Base-by-base conservation (phyloP, 2,888 invertebrate genomes). In the Drosophila niveifrons region DNA sequence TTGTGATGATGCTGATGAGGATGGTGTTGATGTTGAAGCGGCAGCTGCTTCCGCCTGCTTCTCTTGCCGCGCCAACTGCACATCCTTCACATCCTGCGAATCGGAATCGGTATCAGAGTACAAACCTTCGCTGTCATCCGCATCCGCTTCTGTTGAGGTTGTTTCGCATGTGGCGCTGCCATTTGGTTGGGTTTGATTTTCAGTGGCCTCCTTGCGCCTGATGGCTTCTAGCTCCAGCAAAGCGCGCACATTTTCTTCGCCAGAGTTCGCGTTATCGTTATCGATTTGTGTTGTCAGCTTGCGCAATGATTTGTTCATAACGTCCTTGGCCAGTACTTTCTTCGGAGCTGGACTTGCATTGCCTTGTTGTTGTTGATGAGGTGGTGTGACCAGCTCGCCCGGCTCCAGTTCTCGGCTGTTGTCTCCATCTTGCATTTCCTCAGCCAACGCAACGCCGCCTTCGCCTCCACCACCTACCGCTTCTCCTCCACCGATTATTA, bases 341-440 rank as follows among this genome's bases (percentile, higher is more conserved):
- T 74, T 83, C 3, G 61, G 23, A 1, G 67, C 62, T 0, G 55
- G 63, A 51, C 75, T 78, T 0, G 39, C 53, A 17, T 18, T 72
- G 36, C 59, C 67, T 4, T 66, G 17, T 1, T 18, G 7, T n/a
- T 58, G 48, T n/a, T 36, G 48, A 8, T 41, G 18, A n/a, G 91
- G 91, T 15, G 91, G 91, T 6, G 91, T 91, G 63, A 91, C 90
- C 29, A 91, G 84, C 58, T 91, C 91, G 7, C 91, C 91, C 11
- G 91, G 92, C 61, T 91, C 91, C 58, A 91, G 68, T 28, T 68
- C 67, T 31, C 73, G 67, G 28, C 91, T 91, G 47, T 90, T 91
- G 36, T 91, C 91, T 28, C 86, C 90, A 53, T 82, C 85, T 62
- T 89, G 90, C 66, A 89, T 76, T 13, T 90, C 91, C 9, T 88